Evolutionary conservation across 2,888 invertebrate species (phyloP).

Genomic region (Saturnia pavonia): DNA sequence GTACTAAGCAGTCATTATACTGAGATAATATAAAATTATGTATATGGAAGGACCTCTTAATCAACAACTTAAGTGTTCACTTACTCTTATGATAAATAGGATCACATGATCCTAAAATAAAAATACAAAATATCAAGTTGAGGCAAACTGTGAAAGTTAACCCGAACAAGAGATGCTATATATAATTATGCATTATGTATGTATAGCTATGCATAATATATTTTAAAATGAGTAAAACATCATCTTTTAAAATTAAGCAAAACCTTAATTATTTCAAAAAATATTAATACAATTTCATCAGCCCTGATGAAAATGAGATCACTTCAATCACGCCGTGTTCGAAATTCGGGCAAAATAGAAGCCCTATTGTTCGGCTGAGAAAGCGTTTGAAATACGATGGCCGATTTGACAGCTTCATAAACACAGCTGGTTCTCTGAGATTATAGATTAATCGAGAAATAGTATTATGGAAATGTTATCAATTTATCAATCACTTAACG

Average conservation of each 20-base stretch:
- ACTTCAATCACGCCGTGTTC: slow-evolving; percentile 1
- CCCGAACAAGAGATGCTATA: background rate
- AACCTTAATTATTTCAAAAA: background rate
- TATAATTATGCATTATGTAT: no score
- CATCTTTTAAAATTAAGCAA: background rate
- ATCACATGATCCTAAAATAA: background rate
- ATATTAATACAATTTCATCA: slow-evolving; percentile 4
- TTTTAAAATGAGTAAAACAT: background rate
- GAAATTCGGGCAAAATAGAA: slow-evolving; percentile 8
- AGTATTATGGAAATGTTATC: slow-evolving; percentile 7
- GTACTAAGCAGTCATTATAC: no score
- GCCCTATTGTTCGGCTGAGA: slow-evolving; percentile 20
- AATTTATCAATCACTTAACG: background rate
- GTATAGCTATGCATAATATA: no score
- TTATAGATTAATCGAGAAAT: slow-evolving; percentile 15
- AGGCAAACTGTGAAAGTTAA: background rate
- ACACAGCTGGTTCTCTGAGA: slow-evolving; percentile 15
- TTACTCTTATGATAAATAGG: background rate
- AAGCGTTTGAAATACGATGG: slow-evolving; percentile 24
- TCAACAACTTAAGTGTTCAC: background rate
- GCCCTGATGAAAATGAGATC: background rate
- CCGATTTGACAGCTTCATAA: slow-evolving; percentile 21
- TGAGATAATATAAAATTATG: no score
- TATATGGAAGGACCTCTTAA: no score
- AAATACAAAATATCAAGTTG: background rate